Conservation (phyloP, 2,888 invertebrate species). For the Cybosia mesomella region DNA sequence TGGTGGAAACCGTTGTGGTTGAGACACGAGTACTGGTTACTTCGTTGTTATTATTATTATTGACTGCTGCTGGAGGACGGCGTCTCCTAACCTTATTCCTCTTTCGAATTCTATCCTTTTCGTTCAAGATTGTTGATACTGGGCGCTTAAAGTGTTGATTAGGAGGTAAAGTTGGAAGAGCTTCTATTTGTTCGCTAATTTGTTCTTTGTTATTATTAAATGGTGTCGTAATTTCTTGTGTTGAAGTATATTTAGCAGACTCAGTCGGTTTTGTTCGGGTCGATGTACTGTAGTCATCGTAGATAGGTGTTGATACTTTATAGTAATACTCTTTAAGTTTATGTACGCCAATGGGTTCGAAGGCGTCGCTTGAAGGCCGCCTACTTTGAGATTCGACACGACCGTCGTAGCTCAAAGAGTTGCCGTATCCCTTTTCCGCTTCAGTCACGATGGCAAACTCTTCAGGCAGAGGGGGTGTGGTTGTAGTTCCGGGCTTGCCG, state of each 20-base stretch:
- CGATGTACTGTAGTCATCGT: slow-evolving; percentile 69
- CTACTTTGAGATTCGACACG: slow-evolving; percentile 81
- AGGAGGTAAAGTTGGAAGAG: slow-evolving; percentile 82
- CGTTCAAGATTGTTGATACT: slow-evolving; percentile 54
- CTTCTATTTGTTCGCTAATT: slow-evolving; percentile 66
- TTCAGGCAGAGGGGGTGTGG: slow-evolving; percentile 70
- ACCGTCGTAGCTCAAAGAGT: slow-evolving; percentile 77
- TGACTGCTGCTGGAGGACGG: slow-evolving; percentile 72
- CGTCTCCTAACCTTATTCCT: slow-evolving; percentile 81
- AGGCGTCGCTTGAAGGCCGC: slow-evolving; percentile 80
- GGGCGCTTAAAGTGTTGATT: slow-evolving; percentile 81
- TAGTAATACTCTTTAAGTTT: slow-evolving; percentile 83
- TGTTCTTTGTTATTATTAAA: slow-evolving; percentile 55
- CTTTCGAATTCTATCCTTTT: slow-evolving; percentile 77
- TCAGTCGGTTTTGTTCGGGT: slow-evolving; percentile 77
- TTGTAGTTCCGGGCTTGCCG: slow-evolving; percentile 66
- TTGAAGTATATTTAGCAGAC: slow-evolving; percentile 54
- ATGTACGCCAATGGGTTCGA: slow-evolving; percentile 79
- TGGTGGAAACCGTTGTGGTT: slow-evolving; percentile 53
- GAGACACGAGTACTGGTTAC: slow-evolving; percentile 59
- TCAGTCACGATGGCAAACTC: slow-evolving; percentile 81
- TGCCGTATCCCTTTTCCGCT: slow-evolving; percentile 76
- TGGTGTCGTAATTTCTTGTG: slow-evolving; percentile 64
- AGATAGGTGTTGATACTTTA: slow-evolving; percentile 77
- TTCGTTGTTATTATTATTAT: slow-evolving; percentile 63